A percentile compares a stretch with the other conserved stretches of the same genome.
phyloP scores from a whole-genome alignment of 2,888 invertebrate species.

The Cosmia trapezina region DNA sequence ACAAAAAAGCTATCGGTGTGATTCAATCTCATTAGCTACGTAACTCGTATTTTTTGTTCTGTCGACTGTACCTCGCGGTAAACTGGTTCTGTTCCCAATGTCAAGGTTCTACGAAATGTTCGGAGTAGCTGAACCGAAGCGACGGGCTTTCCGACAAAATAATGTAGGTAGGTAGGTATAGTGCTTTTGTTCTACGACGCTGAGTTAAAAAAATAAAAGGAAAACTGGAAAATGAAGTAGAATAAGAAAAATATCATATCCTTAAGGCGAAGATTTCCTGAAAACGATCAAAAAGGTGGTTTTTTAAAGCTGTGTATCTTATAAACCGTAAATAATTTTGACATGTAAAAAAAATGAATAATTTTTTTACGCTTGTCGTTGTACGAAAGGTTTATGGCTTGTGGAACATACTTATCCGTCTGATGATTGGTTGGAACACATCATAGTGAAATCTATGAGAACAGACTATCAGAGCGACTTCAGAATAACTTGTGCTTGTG shows the following conservation, averaged over 20 bases:
- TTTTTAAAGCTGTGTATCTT: no score
- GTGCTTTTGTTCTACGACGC: background rate
- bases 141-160: constrained; percentile 22
- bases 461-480: background rate
- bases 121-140: constrained; percentile 39
- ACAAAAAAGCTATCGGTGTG: constrained; percentile 61
- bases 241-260: background rate
- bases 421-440: background rate
- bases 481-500: background rate
- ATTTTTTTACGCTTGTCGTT: constrained; percentile 23
- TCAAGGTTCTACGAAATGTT: constrained; percentile 73
- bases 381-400: constrained; percentile 9
- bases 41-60: constrained; percentile 70
- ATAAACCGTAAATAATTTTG: no score
- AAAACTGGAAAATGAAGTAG: background rate
- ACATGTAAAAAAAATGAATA: no score
- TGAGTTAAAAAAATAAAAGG: background rate
- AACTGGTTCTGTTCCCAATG: constrained; percentile 74
- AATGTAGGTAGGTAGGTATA: background rate
- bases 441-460: background rate
- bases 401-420: constrained; percentile 3
- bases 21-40: constrained; percentile 72
- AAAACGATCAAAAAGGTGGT: no score
- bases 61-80: constrained; percentile 54
- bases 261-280: no score